These are phyloP conservation scores for Neocrepidodera transversa DNA, from an alignment of 2,888 invertebrate genomes.

Conservation along the genomic window DNA sequence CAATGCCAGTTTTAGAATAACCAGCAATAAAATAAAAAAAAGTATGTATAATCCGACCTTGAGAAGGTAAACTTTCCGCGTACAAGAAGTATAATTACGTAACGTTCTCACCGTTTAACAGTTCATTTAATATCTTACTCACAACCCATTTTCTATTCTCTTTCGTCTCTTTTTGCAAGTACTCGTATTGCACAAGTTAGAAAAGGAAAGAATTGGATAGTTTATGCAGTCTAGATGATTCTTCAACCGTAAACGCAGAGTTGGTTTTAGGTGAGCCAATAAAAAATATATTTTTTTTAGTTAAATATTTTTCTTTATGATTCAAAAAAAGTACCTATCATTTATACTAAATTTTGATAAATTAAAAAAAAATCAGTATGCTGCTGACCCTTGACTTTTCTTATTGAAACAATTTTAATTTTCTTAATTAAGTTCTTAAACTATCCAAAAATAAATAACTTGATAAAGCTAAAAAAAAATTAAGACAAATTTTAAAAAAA, in stretches of 20 bases:
- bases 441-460: too few relatives aligned
- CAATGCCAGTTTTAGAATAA: too few relatives aligned
- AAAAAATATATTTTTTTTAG: too few relatives aligned
- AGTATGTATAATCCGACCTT: slow-evolving; percentile 38
- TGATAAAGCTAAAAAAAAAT: too few relatives aligned
- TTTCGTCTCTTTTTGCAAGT: slow-evolving; percentile 38
- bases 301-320: too few relatives aligned
- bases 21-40: slow-evolving; percentile 19
- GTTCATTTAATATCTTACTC: slow-evolving; percentile 43
- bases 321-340: too few relatives aligned
- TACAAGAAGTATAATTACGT: slow-evolving; percentile 43
- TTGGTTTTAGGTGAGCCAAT: not conserved
- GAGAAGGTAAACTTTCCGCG: slow-evolving; percentile 49
- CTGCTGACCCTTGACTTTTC: too few relatives aligned
- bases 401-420: too few relatives aligned
- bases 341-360: too few relatives aligned
- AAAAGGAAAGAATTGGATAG: slow-evolving; percentile 37
- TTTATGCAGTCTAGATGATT: slow-evolving; percentile 44
- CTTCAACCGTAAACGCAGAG: slow-evolving; percentile 44
- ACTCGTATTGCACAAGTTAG: slow-evolving; percentile 36
- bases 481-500: too few relatives aligned
- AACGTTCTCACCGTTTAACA: slow-evolving; percentile 43
- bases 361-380: too few relatives aligned
- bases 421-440: too few relatives aligned
- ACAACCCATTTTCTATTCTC: slow-evolving; percentile 44